phyloP scores from a whole-genome alignment of 2,888 invertebrate species.

The Phragmatobia fuliginosa region DNA sequence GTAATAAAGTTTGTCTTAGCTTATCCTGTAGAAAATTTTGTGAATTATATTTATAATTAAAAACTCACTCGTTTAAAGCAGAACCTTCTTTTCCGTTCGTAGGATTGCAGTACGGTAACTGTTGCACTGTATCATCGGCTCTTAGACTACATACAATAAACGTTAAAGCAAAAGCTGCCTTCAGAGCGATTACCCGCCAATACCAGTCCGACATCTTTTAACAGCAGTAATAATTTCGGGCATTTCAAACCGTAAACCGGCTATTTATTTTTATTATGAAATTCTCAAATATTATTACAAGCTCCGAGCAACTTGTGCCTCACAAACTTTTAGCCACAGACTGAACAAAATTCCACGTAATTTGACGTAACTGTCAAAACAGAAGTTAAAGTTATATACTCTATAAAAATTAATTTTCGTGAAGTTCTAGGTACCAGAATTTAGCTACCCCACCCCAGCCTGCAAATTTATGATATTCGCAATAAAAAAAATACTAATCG shows the following conservation, averaged over 20 bases:
- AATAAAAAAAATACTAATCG: no score
- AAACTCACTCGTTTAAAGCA: slow-evolving; percentile 74
- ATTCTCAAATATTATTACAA: slow-evolving; percentile 61
- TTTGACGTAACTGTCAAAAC: slow-evolving; percentile 38
- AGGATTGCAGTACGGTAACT: slow-evolving; percentile 82
- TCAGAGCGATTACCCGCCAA: slow-evolving; percentile 77
- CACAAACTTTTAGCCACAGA: slow-evolving; percentile 52
- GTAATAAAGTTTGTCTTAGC: background rate
- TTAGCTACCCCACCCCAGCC: no score
- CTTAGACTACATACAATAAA: slow-evolving; percentile 72
- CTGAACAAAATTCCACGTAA: slow-evolving; percentile 60
- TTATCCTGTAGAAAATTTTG: background rate
- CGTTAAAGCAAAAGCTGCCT: slow-evolving; percentile 71
- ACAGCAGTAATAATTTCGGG: slow-evolving; percentile 73
- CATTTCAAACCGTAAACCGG: slow-evolving; percentile 71
- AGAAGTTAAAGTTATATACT: background rate
- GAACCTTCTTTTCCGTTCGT: slow-evolving; percentile 65
- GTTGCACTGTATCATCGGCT: slow-evolving; percentile 76
- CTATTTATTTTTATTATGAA: slow-evolving; percentile 70
- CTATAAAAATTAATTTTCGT: no score
- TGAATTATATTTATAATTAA: slow-evolving; percentile 13
- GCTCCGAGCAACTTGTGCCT: slow-evolving; percentile 46
- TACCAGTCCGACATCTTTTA: slow-evolving; percentile 82
- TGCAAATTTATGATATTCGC: no score
- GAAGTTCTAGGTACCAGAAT: no score